Base-by-base conservation (phyloP, 1,140 invertebrate genomes). In the Lepidurus packardi region DNA sequence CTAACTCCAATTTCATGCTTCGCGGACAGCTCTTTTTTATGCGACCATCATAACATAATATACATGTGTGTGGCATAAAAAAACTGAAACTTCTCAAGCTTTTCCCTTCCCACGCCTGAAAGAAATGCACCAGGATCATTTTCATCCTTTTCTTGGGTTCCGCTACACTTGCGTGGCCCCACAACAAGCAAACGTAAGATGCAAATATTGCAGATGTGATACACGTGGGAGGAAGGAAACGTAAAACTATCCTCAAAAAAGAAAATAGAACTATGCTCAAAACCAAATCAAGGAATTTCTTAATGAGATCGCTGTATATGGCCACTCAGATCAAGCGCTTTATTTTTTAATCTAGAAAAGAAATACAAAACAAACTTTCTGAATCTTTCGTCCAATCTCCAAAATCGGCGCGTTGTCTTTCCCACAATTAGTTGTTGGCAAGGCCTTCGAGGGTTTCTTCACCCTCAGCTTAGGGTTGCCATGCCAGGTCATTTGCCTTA, bases 401-500 rank as follows among this genome's bases (percentile, higher is more conserved):
- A 65, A 65, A 34, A 21, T 65, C 21, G 47, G 53, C 53, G 53
- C 53, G 53, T 65, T n/a, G 53, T 65, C 53, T 7, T 65, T 16
- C 21, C 53, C 53, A 8, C 21, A 65, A 65, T 65, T 65, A 65
- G 53, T 21, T 21, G 8, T 65, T 65, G 53, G 53, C 53, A 65
- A 65, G n/a, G 21, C 53, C 53, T 13, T 65, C 8, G 13, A 65
- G 53, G 13, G 8, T 65, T 9, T 65, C 53, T 65, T 65, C 53
- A 65, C 45, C 45, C 45, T 65, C 53, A 21, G 16, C 53, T 65
- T n/a, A 65, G 13, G 13, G 53, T 65, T 65, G 9, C 13, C 21
- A 65, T 13, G 53, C 53, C 53, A 65, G 53, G 53, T 65, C 53
- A 65, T 65, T 65, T 65, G 53, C 53, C 53, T 65, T 21, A 65